Evolutionary conservation across 2,888 invertebrate species (phyloP).

Genomic region (Halictus quadricinctus): DNA sequence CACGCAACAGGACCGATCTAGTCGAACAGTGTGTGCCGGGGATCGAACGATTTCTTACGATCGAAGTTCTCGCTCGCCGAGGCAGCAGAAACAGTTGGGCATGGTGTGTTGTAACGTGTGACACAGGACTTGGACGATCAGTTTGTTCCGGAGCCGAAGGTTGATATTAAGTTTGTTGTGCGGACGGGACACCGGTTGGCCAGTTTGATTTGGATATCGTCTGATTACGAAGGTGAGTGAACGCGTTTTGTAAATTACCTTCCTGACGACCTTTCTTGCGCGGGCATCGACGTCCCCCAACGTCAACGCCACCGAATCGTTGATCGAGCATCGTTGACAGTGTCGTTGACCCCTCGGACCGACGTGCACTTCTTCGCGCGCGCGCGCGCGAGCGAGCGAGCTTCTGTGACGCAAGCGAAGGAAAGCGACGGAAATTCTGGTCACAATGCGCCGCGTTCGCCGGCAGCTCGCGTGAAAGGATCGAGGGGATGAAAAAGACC

Average conservation of each 20-base stretch:
- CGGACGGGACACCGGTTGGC: constrained; percentile 17
- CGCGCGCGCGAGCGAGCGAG: not conserved
- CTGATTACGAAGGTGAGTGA: constrained; percentile 52
- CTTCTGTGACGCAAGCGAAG: not conserved
- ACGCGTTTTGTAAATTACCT: not conserved
- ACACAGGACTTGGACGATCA: constrained; percentile 49
- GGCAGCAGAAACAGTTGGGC: constrained; percentile 20
- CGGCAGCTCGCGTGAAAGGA: not conserved
- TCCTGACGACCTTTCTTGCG: not conserved
- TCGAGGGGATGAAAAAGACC: constrained; percentile 28
- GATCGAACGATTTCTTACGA: constrained; percentile 18
- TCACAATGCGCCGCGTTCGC: not conserved
- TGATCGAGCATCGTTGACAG: not conserved
- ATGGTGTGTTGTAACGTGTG: constrained; percentile 59
- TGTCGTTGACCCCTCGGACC: not conserved
- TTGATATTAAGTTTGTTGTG: constrained; percentile 42
- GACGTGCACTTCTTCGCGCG: not conserved
- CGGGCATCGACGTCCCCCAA: constrained; percentile 23
- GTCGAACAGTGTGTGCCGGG: constrained; percentile 43
- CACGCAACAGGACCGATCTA: constrained; percentile 19
- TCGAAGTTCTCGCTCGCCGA: not conserved
- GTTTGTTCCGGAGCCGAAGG: constrained; percentile 14
- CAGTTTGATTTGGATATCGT: constrained; percentile 52
- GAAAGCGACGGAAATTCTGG: constrained; percentile 6
- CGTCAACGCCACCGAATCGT: not conserved